phyloP scores from a whole-genome alignment of 1,140 invertebrate genomes.

The Drosophila truncata region DNA sequence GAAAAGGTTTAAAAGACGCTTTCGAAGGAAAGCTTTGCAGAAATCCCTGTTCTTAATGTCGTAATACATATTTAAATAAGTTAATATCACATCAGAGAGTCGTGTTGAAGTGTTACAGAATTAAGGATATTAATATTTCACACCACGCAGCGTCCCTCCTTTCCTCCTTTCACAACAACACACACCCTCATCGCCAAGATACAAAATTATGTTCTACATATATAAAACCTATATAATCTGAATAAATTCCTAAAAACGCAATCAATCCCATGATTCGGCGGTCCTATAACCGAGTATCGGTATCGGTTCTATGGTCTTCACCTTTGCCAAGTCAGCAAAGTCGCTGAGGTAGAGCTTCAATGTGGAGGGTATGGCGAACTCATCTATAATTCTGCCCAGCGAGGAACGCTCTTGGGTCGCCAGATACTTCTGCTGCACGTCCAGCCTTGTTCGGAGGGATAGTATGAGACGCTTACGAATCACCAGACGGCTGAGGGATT shows the following conservation, averaged over 20 bases:
- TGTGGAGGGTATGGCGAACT: constrained; percentile 60
- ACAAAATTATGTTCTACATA: constrained; percentile 53
- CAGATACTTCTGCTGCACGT: constrained; percentile 54
- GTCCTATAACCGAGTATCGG: constrained; percentile 15
- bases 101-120: constrained; percentile 21
- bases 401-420: constrained; percentile 61
- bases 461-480: constrained; percentile 59
- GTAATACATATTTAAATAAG: constrained; percentile 32
- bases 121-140: constrained; percentile 13
- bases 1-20: background rate
- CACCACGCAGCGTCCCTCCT: constrained; percentile 2
- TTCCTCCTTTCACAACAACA: background rate
- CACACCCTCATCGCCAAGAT: constrained; percentile 51
- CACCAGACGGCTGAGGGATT: constrained; percentile 58
- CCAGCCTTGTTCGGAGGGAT: constrained; percentile 30
- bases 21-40: constrained; percentile 5
- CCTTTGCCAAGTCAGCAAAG: constrained; percentile 61
- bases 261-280: constrained; percentile 59
- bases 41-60: constrained; percentile 8
- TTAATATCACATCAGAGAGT: constrained; percentile 51
- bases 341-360: constrained; percentile 72
- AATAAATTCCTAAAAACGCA: constrained; percentile 62
- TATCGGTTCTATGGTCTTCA: constrained; percentile 20
- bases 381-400: constrained; percentile 61
- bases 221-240: constrained; percentile 50